phyloP scores from a whole-genome alignment of 2,888 invertebrate species.

The Morpho deidamia region DNA sequence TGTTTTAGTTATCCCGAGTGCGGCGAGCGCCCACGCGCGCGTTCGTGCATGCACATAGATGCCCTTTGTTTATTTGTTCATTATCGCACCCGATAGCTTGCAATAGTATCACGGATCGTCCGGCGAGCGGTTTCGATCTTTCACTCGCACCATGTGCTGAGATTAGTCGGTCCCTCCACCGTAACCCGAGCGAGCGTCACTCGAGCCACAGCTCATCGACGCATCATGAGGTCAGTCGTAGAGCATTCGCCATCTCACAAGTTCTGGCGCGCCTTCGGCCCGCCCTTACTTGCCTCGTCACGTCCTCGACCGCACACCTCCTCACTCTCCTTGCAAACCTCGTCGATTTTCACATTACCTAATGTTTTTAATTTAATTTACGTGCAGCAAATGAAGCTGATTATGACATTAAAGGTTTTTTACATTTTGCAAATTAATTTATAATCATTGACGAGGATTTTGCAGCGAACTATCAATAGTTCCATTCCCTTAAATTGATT shows the following conservation, averaged over 20 bases:
- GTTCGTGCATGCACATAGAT: slow-evolving; percentile 75
- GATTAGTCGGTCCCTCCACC: slow-evolving; percentile 48
- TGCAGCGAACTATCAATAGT: not conserved
- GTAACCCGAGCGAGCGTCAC: slow-evolving; percentile 58
- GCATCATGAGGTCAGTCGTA: slow-evolving; percentile 72
- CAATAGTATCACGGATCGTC: slow-evolving; percentile 69
- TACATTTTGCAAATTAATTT: not conserved
- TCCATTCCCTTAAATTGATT: not conserved
- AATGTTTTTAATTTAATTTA: not conserved
- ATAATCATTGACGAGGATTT: slow-evolving; percentile 2
- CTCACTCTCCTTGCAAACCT: slow-evolving; percentile 31
- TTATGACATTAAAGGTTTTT: not conserved
- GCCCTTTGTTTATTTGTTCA: slow-evolving; percentile 76
- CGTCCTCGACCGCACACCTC: slow-evolving; percentile 26
- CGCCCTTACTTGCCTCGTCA: slow-evolving; percentile 27
- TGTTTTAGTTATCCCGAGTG: slow-evolving; percentile 74
- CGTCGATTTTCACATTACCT: slow-evolving; percentile 3
- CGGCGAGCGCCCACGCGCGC: slow-evolving; percentile 74
- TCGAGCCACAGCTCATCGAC: slow-evolving; percentile 53
- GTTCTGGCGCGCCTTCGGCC: slow-evolving; percentile 59
- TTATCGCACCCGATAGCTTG: slow-evolving; percentile 75
- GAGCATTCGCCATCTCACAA: slow-evolving; percentile 78
- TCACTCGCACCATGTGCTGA: slow-evolving; percentile 59
- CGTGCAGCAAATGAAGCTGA: not conserved
- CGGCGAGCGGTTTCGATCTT: slow-evolving; percentile 66